Evolutionary conservation across 2,797 vertebrate genomes (phyloP), one percentile per base, ranked within the genome.

Genomic region (Sciaenops ocellatus): DNA sequence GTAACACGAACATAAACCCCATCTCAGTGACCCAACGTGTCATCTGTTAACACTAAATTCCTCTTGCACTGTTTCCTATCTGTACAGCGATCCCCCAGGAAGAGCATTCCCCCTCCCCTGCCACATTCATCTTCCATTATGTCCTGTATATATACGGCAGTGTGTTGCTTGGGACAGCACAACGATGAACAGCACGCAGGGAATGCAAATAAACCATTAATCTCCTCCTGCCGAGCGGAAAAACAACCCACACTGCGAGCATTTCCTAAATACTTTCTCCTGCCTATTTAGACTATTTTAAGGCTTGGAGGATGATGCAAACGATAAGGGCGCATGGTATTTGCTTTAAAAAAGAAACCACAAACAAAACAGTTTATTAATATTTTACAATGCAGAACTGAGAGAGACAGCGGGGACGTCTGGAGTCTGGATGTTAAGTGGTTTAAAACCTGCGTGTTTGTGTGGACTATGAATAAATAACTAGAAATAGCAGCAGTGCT

Each of bases 131-230:
- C 83, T 86, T 77, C 77, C 69, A 41, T 86, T 81, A 75, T 72
- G 77, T 76, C 70, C 71, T 72, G 66, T 46, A 75, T 82, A 63
- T 79, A 78, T 74, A 74, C 88, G 73, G 65, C 63, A 42, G 60
- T 6, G 71, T 66, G 85, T 76, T 80, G 44, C 73, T 78, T 9
- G 70, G 79, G 82, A 89, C 83, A 69, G 73, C 50, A 8, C 59
- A 3, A 24, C 64, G 57, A 80, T 78, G 84, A 90, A 62, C 71
- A 75, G 63, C 83, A 42, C 0, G 61, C 74, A 24, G 76, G 69
- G 68, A 92, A 85, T 64, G 71, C 83, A 87, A 93, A 91, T 81
- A 92, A 83, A 87, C 79, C 87, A 86, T 91, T 83, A 69, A 88
- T 91, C 87, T 86, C 66, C 41, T 75, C 83, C 59, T 54, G 69